Conservation (phyloP, 2,888 invertebrate species). For the Acanthococcus lagerstroemiae region DNA sequence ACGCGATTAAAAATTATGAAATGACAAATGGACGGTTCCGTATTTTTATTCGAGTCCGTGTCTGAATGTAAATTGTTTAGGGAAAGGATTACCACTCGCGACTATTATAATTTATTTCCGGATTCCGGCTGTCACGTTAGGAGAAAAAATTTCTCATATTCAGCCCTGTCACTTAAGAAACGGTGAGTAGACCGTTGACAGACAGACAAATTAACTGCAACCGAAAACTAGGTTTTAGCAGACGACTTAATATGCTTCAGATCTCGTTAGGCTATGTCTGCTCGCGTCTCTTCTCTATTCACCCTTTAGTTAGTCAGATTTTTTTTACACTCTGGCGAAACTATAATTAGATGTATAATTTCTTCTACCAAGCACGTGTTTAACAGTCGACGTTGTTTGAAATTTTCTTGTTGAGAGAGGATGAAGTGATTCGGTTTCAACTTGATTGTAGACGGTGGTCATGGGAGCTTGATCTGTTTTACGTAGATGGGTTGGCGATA, state of each 20-base stretch:
- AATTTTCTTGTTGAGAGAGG: neutral
- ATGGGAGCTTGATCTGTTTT: too few species aligned
- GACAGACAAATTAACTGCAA: slow-evolving; percentile 29
- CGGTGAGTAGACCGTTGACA: slow-evolving; percentile 10
- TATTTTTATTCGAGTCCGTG: too few species aligned
- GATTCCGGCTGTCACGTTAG: neutral
- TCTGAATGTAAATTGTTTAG: too few species aligned
- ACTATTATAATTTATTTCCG: slow-evolving; percentile 4
- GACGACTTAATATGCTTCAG: slow-evolving; percentile 23
- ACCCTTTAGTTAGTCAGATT: slow-evolving; percentile 18
- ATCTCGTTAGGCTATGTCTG: slow-evolving; percentile 23
- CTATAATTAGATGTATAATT: slow-evolving; percentile 13
- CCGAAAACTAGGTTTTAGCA: slow-evolving; percentile 27
- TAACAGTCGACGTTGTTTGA: neutral
- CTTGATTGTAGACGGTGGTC: too few species aligned
- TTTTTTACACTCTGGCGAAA: slow-evolving; percentile 3
- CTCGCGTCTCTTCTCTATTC: slow-evolving; percentile 3
- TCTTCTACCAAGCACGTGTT: neutral
- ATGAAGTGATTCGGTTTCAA: too few species aligned
- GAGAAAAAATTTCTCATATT: slow-evolving; percentile 12
- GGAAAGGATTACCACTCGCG: too few species aligned
- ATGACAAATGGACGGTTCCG: too few species aligned
- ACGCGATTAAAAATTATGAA: too few species aligned
- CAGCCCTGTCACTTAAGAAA: slow-evolving; percentile 1
- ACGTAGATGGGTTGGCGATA: too few species aligned